Conservation (phyloP, 2,797 vertebrate genomes). For the Oryzias dopingdopingensis region DNA sequence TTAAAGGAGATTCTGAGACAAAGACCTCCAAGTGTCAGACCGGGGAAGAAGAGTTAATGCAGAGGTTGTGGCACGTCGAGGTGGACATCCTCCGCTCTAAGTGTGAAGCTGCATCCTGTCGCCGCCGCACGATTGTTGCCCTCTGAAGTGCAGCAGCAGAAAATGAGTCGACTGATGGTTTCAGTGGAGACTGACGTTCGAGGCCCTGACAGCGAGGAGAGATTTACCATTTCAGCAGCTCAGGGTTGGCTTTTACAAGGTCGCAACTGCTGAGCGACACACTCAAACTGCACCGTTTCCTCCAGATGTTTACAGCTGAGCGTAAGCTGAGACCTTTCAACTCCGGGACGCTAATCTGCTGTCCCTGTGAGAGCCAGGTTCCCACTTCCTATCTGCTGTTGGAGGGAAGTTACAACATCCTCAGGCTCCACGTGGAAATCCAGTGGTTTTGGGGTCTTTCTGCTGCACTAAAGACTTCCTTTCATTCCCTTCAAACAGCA, state of each 20-base stretch:
- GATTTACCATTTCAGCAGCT: too few relatives aligned
- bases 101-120: conserved; percentile 72
- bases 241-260: neutral
- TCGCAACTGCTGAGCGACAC: too few relatives aligned
- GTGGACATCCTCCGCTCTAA: conserved; percentile 62
- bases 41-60: conserved; percentile 26
- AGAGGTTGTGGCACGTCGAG: conserved; percentile 20
- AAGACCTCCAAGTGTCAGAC: conserved; percentile 32
- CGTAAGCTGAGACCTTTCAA: conserved; percentile 30
- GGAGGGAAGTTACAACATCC: conserved; percentile 5
- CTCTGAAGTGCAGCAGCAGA: conserved; percentile 12
- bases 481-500: neutral
- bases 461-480: neutral
- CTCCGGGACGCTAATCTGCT: conserved; percentile 41
- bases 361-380: conserved; percentile 56
- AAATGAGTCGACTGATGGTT: too few relatives aligned
- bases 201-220: too few relatives aligned
- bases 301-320: conserved; percentile 58
- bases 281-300: conserved; percentile 39
- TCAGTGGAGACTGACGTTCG: too few relatives aligned
- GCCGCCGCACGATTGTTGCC: conserved; percentile 49
- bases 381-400: conserved; percentile 56
- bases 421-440: conserved; percentile 42
- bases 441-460: conserved; percentile 21
- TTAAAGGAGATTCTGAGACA: conserved; percentile 38